These are phyloP conservation scores for Diplolepis rosae DNA, from an alignment of 2,888 invertebrate genomes.

Conservation along the genomic window DNA sequence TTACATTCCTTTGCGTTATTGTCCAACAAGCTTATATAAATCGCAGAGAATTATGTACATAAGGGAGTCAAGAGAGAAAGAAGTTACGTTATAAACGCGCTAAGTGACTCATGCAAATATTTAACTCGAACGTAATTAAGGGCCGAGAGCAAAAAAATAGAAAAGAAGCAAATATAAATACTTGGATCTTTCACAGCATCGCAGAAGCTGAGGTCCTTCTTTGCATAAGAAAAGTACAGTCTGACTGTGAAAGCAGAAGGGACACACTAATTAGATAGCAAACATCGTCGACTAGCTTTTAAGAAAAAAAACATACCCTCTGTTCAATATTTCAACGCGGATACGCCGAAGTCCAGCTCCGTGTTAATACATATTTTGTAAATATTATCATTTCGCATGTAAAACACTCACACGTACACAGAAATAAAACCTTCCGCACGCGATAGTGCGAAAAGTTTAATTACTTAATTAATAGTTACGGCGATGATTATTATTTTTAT, in stretches of 20 bases:
- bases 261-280: conserved; percentile 46
- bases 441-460: conserved; percentile 30
- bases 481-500: conserved; percentile 41
- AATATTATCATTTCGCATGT: conserved; percentile 46
- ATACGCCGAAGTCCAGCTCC: conserved; percentile 30
- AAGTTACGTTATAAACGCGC: conserved; percentile 40
- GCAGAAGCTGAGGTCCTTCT: conserved; percentile 15
- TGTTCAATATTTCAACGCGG: conserved; percentile 64
- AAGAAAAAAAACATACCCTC: conserved; percentile 43
- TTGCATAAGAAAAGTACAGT: conserved; percentile 14
- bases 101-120: conserved; percentile 59
- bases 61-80: conserved; percentile 20
- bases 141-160: conserved; percentile 34
- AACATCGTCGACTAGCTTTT: conserved; percentile 40
- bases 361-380: conserved; percentile 39
- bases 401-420: conserved; percentile 39
- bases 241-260: conserved; percentile 39
- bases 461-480: conserved; percentile 45
- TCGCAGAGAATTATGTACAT: conserved; percentile 43
- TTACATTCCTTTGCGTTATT: conserved; percentile 33
- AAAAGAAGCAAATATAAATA: conserved; percentile 40
- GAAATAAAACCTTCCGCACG: conserved; percentile 45
- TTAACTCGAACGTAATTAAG: conserved; percentile 57
- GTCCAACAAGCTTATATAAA: conserved; percentile 41
- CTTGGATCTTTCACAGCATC: conserved; percentile 30